Percentiles rank a stretch among this genome's conserved stretches.
Conservation (phyloP, 2,888 invertebrate species). For the Tineola bisselliella region DNA sequence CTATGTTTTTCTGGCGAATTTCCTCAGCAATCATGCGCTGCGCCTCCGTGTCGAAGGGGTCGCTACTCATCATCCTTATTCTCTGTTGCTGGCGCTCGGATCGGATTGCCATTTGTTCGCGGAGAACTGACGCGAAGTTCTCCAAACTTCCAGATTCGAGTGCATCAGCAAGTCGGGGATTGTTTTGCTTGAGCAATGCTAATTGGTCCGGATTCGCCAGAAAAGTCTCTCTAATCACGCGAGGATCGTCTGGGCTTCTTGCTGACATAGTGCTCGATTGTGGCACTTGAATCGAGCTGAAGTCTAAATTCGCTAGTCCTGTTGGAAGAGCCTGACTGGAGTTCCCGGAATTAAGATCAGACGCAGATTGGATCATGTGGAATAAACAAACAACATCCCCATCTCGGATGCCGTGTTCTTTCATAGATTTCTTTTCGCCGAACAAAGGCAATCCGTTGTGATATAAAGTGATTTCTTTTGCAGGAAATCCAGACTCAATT, state of each 20-base stretch:
- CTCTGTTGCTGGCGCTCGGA: constrained; percentile 85
- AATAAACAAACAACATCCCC: constrained; percentile 90
- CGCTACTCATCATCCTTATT: constrained; percentile 88
- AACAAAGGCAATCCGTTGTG: constrained; percentile 87
- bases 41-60: constrained; percentile 95
- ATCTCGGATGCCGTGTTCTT: constrained; percentile 84
- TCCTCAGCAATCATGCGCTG: constrained; percentile 96
- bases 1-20: constrained; percentile 94
- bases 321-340: constrained; percentile 37
- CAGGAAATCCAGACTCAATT: constrained; percentile 85
- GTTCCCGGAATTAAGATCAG: constrained; percentile 40
- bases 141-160: constrained; percentile 84
- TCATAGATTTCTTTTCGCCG: constrained; percentile 85
- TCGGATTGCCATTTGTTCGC: constrained; percentile 83
- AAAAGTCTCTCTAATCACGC: constrained; percentile 85
- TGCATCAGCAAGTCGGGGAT: constrained; percentile 92
- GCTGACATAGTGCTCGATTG: constrained; percentile 41
- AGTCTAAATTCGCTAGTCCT: constrained; percentile 76
- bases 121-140: constrained; percentile 73
- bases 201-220: constrained; percentile 90
- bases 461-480: constrained; percentile 82
- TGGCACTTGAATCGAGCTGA: constrained; percentile 87
- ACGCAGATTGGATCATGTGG: constrained; percentile 62
- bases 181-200: constrained; percentile 90
- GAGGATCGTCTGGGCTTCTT: constrained; percentile 72